phyloP scores from a whole-genome alignment of 2,113 vertebrate species.

The Polyodon spathula region DNA sequence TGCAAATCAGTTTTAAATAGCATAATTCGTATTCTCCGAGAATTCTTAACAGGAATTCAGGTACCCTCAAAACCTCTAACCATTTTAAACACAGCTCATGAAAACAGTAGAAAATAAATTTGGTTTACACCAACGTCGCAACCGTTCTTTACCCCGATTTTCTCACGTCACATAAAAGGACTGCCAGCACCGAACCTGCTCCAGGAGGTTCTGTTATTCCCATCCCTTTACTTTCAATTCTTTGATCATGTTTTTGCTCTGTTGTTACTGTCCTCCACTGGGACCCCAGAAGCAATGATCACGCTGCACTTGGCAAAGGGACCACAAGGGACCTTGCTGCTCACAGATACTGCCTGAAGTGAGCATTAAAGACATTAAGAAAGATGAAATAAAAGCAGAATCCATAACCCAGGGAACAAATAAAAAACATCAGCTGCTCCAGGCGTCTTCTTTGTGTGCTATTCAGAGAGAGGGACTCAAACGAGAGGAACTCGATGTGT shows the following conservation, averaged over 20 bases:
- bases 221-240: no score
- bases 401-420: slow-evolving; percentile 35
- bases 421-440: no score
- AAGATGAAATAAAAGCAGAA: slow-evolving; percentile 48
- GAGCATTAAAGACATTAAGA: slow-evolving; percentile 27
- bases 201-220: no score
- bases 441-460: no score
- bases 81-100: slow-evolving; percentile 48
- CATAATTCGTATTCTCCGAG: slow-evolving; percentile 51
- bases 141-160: slow-evolving; percentile 7
- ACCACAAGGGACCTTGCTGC: background rate
- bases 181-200: no score
- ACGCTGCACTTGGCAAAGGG: slow-evolving; percentile 2
- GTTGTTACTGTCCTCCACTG: slow-evolving; percentile 12
- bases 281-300: slow-evolving; percentile 21
- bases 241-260: background rate
- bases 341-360: slow-evolving; percentile 11
- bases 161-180: background rate
- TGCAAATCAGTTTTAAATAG: slow-evolving; percentile 63
- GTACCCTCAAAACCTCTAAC: slow-evolving; percentile 45
- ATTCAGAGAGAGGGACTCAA: slow-evolving; percentile 35
- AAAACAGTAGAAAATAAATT: slow-evolving; percentile 32
- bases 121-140: slow-evolving; percentile 2
- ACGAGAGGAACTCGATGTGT: slow-evolving; percentile 26
- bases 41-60: slow-evolving; percentile 42